A percentile compares a stretch with the other conserved stretches of the same genome.
Conservation (phyloP, 2,797 vertebrate genomes). For the Alectoris magna region DNA sequence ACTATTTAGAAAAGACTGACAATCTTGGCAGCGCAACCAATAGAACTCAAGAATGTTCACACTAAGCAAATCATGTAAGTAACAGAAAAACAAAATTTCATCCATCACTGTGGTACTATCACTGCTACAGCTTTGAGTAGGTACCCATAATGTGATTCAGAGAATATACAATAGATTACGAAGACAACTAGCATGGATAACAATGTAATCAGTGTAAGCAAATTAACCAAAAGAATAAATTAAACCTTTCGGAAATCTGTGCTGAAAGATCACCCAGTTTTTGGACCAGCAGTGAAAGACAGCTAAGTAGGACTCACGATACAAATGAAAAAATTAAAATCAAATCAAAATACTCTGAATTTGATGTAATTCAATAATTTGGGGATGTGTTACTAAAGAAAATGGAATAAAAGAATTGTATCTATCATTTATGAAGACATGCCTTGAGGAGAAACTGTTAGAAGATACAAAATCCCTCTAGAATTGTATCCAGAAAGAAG, state of each 20-base stretch:
- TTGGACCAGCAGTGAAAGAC: background rate
- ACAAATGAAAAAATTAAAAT: background rate
- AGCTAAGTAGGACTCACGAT: background rate
- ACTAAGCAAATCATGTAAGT: accelerated
- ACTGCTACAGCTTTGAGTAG: background rate
- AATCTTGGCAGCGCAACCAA: background rate
- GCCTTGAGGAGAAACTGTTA: background rate
- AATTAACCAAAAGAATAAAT: background rate
- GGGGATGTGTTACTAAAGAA: background rate
- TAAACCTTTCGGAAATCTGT: background rate
- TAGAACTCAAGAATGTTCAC: background rate
- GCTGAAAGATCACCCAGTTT: background rate
- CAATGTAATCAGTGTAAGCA: background rate
- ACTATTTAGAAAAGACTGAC: background rate
- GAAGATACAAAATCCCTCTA: background rate
- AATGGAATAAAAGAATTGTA: background rate
- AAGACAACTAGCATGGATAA: background rate
- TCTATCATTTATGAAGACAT: background rate
- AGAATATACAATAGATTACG: background rate
- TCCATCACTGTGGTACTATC: background rate
- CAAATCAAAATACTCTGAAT: background rate
- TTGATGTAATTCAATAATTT: background rate
- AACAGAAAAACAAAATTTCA: background rate
- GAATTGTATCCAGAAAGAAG: background rate
- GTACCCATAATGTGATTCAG: background rate